A percentile compares a stretch with the other conserved stretches of the same genome.
Conservation (phyloP, 2,797 vertebrate genomes). For the Lacerta agilis region DNA sequence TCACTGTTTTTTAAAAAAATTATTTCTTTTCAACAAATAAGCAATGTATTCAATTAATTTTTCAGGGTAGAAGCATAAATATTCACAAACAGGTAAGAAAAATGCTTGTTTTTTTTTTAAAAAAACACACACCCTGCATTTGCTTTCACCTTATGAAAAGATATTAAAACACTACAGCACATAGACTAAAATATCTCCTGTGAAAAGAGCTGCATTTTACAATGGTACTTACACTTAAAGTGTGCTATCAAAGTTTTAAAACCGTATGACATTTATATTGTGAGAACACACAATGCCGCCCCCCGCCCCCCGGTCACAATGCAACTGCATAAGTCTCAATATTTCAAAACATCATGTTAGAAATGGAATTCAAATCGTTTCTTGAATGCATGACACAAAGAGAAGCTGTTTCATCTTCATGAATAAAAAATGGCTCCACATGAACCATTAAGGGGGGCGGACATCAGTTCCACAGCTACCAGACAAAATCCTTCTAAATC, state of each 20-base stretch:
- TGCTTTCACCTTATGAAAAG: slow-evolving; percentile 40
- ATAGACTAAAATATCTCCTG: slow-evolving; percentile 34
- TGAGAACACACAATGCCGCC: not conserved
- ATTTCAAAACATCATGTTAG: accelerated
- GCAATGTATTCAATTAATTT: not conserved
- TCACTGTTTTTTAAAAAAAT: not conserved
- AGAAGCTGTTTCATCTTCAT: accelerated
- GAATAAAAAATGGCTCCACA: not conserved
- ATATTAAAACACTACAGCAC: slow-evolving; percentile 14
- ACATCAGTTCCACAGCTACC: not conserved
- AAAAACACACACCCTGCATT: slow-evolving; percentile 23
- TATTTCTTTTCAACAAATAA: not conserved
- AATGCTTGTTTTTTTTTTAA: slow-evolving; percentile 19
- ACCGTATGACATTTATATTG: not conserved
- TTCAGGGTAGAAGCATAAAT: not conserved
- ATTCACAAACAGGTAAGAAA: not conserved
- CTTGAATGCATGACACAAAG: slow-evolving; percentile 11
- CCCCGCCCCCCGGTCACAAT: not conserved
- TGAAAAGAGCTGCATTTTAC: not conserved
- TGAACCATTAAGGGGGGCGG: not conserved
- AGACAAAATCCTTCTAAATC: not conserved
- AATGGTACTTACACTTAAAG: slow-evolving; percentile 36
- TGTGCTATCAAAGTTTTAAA: not conserved
- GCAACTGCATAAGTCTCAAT: not conserved
- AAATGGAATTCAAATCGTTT: slow-evolving; percentile 20